Evolutionary conservation across 2,113 vertebrate genomes (phyloP).

Genomic region (Alethe diademata): DNA sequence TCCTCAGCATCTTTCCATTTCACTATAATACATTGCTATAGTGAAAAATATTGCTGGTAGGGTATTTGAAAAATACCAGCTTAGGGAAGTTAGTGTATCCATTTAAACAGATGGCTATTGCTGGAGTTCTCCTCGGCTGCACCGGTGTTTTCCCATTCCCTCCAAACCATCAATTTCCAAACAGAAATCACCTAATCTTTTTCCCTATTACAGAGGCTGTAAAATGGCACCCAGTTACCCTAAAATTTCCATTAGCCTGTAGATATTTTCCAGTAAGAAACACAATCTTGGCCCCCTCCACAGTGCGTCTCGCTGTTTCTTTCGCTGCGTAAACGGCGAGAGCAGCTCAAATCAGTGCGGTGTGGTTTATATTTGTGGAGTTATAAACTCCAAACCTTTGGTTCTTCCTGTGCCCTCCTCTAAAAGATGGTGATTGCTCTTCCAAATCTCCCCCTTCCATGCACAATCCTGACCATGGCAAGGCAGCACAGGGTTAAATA

Average conservation of each 20-base stretch:
- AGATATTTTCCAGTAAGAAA: not conserved
- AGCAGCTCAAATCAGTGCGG: not conserved
- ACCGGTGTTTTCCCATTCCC: slow-evolving; percentile 5
- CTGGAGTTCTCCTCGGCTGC: slow-evolving; percentile 22
- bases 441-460: not conserved
- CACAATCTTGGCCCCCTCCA: not conserved
- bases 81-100: not conserved
- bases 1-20: slow-evolving; percentile 50
- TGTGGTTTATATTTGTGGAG: not conserved
- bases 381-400: not conserved
- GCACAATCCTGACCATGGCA: not conserved
- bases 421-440: not conserved
- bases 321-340: fast-evolving
- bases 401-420: not conserved
- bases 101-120: slow-evolving; percentile 35
- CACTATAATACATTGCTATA: not conserved
- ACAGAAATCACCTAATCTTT: not conserved
- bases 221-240: slow-evolving; percentile 21
- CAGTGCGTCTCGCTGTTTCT: fast-evolving
- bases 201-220: not conserved
- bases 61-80: slow-evolving; percentile 18
- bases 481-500: not conserved
- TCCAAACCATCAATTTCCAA: slow-evolving; percentile 22
- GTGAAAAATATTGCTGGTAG: slow-evolving; percentile 13
- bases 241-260: not conserved